A percentile compares a stretch with the other conserved stretches of the same genome.
Evolutionary conservation across 30 jellyfish, hydroid and myxozoan genomes (phyloP).

Genomic region (Sanderia malayensis): DNA sequence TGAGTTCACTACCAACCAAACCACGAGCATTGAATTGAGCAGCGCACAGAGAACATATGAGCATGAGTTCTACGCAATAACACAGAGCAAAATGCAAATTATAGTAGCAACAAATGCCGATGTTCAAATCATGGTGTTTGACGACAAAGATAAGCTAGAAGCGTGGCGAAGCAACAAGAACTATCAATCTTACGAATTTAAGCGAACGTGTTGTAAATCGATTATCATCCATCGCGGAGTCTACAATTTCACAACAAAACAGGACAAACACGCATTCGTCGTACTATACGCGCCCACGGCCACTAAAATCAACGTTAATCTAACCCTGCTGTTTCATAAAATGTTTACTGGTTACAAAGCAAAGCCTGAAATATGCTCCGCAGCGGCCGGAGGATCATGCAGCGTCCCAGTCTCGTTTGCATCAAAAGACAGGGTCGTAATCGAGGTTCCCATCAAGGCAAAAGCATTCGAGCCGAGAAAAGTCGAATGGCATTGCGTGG

Average conservation of each 20-base stretch:
- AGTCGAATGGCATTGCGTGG: conserved; percentile 57
- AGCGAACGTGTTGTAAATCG: conserved; percentile 48
- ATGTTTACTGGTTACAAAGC: conserved; percentile 26
- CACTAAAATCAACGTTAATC: not conserved
- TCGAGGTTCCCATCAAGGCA: conserved; percentile 50
- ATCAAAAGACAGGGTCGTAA: conserved; percentile 48
- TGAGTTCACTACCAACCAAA: conserved; percentile 12
- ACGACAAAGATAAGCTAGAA: conserved; percentile 22
- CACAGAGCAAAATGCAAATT: conserved; percentile 39
- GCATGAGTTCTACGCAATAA: conserved; percentile 32
- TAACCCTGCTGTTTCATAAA: conserved; percentile 24
- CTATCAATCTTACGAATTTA: conserved; percentile 42
- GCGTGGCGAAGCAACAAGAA: conserved; percentile 59
- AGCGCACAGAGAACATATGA: conserved; percentile 18
- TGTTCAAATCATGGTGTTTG: conserved; percentile 41
- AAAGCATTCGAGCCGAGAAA: conserved; percentile 6
- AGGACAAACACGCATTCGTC: conserved; percentile 28
- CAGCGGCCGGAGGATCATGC: conserved; percentile 31
- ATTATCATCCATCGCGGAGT: conserved; percentile 23
- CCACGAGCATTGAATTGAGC: conserved; percentile 3
- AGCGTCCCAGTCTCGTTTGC: conserved; percentile 62
- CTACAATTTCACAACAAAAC: conserved; percentile 39
- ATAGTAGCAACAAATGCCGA: conserved; percentile 24
- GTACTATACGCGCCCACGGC: conserved; percentile 17
- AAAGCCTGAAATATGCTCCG: conserved; percentile 27